phyloP scores from a whole-genome alignment of 2,888 invertebrate species.

The Oscheius sp. region DNA sequence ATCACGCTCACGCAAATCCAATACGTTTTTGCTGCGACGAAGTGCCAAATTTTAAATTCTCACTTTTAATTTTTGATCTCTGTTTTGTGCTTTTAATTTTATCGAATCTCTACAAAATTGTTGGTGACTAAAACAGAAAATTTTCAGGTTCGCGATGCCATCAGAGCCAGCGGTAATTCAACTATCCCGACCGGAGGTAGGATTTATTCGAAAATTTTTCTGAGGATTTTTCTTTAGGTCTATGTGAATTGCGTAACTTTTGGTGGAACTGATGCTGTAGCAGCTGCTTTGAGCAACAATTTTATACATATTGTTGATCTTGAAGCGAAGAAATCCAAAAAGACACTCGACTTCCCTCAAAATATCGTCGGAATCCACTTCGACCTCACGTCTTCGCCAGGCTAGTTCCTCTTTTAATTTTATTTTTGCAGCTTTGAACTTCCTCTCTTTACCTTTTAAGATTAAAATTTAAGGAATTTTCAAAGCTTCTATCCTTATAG shows the following conservation, averaged over 20 bases:
- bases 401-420: background rate
- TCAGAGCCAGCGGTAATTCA: constrained; percentile 24
- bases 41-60: too few species aligned
- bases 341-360: constrained; percentile 27
- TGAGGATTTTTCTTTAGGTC: too few species aligned
- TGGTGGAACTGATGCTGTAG: constrained; percentile 31
- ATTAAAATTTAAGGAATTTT: too few species aligned
- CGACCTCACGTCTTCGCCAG: constrained; percentile 23
- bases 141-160: background rate
- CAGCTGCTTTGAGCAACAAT: constrained; percentile 27
- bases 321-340: constrained; percentile 26
- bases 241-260: constrained; percentile 31
- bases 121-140: background rate
- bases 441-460: background rate
- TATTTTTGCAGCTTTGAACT: background rate
- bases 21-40: too few species aligned
- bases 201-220: background rate
- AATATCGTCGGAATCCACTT: constrained; percentile 34
- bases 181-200: constrained; percentile 26
- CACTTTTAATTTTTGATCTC: too few species aligned
- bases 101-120: too few species aligned
- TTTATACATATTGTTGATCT: constrained; percentile 32
- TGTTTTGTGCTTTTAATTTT: too few species aligned
- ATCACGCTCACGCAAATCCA: too few species aligned
- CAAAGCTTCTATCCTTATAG: too few species aligned